Conservation (phyloP, 1,140 invertebrate species). For the Parapsyche elsis region DNA sequence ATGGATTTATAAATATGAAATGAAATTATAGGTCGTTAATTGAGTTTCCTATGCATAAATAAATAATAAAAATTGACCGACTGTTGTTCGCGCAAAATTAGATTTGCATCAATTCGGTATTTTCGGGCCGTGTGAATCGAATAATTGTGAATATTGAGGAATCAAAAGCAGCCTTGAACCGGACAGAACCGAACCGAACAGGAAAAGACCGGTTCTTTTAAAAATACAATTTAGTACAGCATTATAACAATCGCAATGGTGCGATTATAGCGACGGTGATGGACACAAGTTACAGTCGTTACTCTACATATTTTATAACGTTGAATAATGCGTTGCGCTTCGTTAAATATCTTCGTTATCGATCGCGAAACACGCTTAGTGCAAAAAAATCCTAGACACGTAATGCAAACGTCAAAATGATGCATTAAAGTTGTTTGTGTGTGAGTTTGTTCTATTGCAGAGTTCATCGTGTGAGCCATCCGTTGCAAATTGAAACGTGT, state of each 20-base stretch:
- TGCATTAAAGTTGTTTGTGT: background rate
- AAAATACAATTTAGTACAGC: background rate
- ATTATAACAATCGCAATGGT: conserved; percentile 7
- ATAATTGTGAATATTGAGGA: conserved; percentile 33
- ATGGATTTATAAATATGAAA: too few species aligned
- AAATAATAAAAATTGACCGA: background rate
- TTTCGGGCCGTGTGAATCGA: conserved; percentile 7
- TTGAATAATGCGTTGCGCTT: conserved; percentile 16
- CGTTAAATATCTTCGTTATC: conserved; percentile 28
- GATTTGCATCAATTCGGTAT: conserved; percentile 10
- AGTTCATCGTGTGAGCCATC: conserved; percentile 58
- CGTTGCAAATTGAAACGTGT: too few species aligned
- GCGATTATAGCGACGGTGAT: background rate
- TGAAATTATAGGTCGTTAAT: too few species aligned
- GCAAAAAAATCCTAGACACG: background rate
- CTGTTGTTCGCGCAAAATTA: background rate
- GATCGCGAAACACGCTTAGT: background rate
- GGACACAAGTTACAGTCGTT: background rate
- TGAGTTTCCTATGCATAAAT: background rate
- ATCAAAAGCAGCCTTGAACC: background rate
- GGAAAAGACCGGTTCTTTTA: conserved; percentile 26
- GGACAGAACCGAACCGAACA: background rate
- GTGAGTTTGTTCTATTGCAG: background rate
- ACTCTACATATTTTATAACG: conserved; percentile 11
- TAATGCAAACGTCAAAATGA: background rate